Evolutionary conservation across 2,797 vertebrate genomes (phyloP).

Genomic region (Macrochelys suwanniensis): DNA sequence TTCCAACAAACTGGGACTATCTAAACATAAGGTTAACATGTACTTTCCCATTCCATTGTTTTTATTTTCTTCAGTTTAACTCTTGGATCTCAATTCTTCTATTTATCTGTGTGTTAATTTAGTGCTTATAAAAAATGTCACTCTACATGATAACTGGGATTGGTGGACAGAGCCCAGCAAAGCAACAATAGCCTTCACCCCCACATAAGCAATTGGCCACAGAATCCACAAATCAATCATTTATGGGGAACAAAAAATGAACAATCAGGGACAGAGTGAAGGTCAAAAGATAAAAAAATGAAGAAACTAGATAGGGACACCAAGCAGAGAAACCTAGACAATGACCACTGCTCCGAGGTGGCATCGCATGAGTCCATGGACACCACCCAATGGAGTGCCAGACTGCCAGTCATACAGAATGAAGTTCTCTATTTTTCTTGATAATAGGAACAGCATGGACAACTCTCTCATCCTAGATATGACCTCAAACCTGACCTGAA

Average conservation of each 20-base stretch:
- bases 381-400: neutral
- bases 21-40: too few species aligned
- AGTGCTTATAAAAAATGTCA: too few species aligned
- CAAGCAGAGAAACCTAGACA: neutral
- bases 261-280: neutral
- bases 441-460: neutral
- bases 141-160: too few species aligned
- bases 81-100: too few species aligned
- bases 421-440: neutral
- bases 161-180: too few species aligned
- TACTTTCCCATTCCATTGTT: too few species aligned
- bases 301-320: neutral
- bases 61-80: too few species aligned
- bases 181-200: neutral
- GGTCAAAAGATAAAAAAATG: neutral
- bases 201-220: neutral
- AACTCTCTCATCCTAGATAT: neutral
- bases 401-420: neutral
- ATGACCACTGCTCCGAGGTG: neutral
- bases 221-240: neutral
- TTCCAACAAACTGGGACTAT: neutral
- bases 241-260: neutral
- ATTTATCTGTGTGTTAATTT: too few species aligned
- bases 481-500: neutral
- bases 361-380: accelerated